Evolutionary conservation across 2,113 vertebrate species (phyloP).

Genomic region (Lasiurus cinereus): DNA sequence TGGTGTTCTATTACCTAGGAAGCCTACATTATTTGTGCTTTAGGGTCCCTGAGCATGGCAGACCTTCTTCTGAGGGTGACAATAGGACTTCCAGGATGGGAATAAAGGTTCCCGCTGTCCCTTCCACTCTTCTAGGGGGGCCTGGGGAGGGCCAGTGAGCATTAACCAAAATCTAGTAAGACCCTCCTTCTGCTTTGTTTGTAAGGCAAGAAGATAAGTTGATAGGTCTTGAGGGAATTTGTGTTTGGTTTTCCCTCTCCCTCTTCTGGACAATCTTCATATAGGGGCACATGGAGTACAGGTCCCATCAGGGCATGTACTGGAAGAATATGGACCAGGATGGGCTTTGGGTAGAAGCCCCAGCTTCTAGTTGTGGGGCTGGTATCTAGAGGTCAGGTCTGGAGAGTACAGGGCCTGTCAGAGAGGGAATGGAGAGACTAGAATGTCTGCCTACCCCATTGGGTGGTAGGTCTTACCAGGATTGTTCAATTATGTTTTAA

Average conservation of each 20-base stretch:
- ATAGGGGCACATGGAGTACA: not conserved
- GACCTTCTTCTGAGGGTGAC: not conserved
- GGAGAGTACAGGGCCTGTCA: fast-evolving
- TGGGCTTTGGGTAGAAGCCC: not conserved
- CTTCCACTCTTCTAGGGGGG: not conserved
- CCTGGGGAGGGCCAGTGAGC: no score
- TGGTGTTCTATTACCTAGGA: not conserved
- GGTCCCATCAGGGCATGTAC: not conserved
- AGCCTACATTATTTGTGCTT: not conserved
- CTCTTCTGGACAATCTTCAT: not conserved
- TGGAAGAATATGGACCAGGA: not conserved
- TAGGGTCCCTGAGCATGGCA: not conserved
- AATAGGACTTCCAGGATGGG: not conserved
- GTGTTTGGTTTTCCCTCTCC: not conserved
- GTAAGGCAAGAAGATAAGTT: not conserved
- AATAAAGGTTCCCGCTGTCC: not conserved
- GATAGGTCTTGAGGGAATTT: not conserved
- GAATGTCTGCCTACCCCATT: not conserved
- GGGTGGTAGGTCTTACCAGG: no score
- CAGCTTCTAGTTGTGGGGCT: not conserved
- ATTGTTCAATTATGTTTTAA: not conserved
- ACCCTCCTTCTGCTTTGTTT: not conserved
- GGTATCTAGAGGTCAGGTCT: not conserved
- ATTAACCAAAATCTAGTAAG: not conserved
- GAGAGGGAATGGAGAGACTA: not conserved